Conservation (phyloP, 2,888 invertebrate genomes). For the Amiota communis region DNA sequence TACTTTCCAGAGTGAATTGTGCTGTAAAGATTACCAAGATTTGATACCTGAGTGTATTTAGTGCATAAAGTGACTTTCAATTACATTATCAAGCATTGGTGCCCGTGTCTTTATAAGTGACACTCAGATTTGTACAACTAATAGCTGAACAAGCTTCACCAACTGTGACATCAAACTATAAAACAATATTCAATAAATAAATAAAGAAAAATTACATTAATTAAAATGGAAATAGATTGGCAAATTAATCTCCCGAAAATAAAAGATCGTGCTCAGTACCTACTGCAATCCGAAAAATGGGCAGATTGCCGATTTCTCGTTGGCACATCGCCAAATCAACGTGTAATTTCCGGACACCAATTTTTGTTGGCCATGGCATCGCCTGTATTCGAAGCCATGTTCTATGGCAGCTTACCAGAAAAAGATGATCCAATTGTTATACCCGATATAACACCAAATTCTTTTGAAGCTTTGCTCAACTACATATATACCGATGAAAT, state of each 20-base stretch:
- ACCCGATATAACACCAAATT: slow-evolving; percentile 88
- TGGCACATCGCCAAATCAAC: slow-evolving; percentile 83
- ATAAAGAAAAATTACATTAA: too few species aligned
- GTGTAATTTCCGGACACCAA: slow-evolving; percentile 84
- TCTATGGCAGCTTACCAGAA: slow-evolving; percentile 87
- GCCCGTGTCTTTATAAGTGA: too few species aligned
- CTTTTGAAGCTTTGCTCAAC: slow-evolving; percentile 86
- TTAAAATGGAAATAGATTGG: slow-evolving; percentile 76
- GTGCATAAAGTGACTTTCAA: too few species aligned
- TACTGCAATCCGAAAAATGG: slow-evolving; percentile 86
- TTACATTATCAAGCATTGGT: too few species aligned
- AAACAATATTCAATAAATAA: too few species aligned
- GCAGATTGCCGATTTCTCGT: slow-evolving; percentile 89
- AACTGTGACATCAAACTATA: too few species aligned
- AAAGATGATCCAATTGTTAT: slow-evolving; percentile 85
- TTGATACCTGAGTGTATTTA: too few species aligned
- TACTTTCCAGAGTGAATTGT: too few species aligned
- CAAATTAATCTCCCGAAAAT: slow-evolving; percentile 82
- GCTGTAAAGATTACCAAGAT: too few species aligned
- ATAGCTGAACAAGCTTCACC: too few species aligned
- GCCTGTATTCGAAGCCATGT: slow-evolving; percentile 92
- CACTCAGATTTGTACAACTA: too few species aligned
- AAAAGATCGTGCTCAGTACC: slow-evolving; percentile 82
- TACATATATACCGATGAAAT: slow-evolving; percentile 89
- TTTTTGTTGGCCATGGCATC: slow-evolving; percentile 89